phyloP scores from a whole-genome alignment of 1,140 invertebrate species.

The Solen grandis region DNA sequence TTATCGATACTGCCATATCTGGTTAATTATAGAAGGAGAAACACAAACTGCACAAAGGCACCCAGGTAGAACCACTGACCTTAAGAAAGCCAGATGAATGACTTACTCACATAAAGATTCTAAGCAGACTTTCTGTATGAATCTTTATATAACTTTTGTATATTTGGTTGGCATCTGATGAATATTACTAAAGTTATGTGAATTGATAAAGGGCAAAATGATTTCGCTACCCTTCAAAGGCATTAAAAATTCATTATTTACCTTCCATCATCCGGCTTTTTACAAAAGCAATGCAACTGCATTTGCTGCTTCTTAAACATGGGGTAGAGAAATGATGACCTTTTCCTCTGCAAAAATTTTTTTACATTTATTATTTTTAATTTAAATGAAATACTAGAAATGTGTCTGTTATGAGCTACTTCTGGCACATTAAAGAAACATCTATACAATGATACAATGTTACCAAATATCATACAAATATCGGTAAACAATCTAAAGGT shows the following conservation, averaged over 20 bases:
- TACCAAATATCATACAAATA: background rate
- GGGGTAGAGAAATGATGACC: background rate
- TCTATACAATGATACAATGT: background rate
- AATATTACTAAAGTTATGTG: background rate
- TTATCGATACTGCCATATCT: too few relatives aligned
- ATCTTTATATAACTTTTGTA: too few relatives aligned
- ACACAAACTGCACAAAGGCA: too few relatives aligned
- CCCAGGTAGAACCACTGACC: too few relatives aligned
- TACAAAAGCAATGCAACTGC: background rate
- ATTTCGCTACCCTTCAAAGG: background rate
- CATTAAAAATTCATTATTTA: background rate
- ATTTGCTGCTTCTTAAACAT: background rate
- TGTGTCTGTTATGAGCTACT: background rate
- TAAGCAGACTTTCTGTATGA: too few relatives aligned
- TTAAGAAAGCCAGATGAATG: too few relatives aligned
- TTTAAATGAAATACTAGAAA: background rate
- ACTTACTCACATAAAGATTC: too few relatives aligned
- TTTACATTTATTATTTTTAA: background rate
- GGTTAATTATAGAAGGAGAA: too few relatives aligned
- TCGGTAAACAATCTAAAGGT: background rate
- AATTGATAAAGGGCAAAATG: background rate
- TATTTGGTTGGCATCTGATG: background rate
- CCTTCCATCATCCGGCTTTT: background rate
- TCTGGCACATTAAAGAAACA: background rate
- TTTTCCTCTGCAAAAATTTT: background rate